Percentiles rank a stretch among this genome's conserved stretches.
Evolutionary conservation across 2,797 vertebrate species (phyloP).

Genomic region (Platalea minor): DNA sequence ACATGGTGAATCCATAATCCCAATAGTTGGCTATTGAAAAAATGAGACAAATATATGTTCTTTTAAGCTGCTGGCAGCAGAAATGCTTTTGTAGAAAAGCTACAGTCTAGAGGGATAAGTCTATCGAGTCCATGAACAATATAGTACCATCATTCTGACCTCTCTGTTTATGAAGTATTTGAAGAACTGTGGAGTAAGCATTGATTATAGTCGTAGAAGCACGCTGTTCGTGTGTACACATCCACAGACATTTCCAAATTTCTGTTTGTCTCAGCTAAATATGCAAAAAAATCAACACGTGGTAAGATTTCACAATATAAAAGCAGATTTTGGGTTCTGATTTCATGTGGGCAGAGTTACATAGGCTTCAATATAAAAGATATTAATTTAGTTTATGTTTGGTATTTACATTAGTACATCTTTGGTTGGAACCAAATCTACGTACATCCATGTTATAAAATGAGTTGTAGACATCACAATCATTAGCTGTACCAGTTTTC

Average conservation of each 20-base stretch:
- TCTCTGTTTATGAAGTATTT: not conserved
- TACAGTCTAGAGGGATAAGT: not conserved
- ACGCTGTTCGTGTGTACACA: not conserved
- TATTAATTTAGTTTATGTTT: not conserved
- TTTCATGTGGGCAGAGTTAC: not conserved
- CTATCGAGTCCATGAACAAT: not conserved
- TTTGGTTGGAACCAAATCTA: not conserved
- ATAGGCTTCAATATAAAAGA: not conserved
- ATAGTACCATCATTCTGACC: not conserved
- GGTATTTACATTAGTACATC: not conserved
- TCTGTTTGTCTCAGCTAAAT: not conserved
- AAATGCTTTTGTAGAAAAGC: not conserved
- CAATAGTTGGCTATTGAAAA: not conserved
- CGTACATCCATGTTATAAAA: not conserved
- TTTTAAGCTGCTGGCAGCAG: not conserved
- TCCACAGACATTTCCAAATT: not conserved
- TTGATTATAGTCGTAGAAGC: not conserved
- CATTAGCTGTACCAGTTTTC: not conserved
- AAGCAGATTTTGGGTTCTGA: not conserved
- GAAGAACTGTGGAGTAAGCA: not conserved
- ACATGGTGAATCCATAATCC: not conserved
- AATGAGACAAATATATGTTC: not conserved
- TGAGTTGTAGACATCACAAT: not conserved
- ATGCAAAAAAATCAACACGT: not conserved
- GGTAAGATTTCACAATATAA: not conserved